These are phyloP conservation scores for Corbicula japonica DNA, from an alignment of 2,888 invertebrate genomes.

Conservation along the genomic window DNA sequence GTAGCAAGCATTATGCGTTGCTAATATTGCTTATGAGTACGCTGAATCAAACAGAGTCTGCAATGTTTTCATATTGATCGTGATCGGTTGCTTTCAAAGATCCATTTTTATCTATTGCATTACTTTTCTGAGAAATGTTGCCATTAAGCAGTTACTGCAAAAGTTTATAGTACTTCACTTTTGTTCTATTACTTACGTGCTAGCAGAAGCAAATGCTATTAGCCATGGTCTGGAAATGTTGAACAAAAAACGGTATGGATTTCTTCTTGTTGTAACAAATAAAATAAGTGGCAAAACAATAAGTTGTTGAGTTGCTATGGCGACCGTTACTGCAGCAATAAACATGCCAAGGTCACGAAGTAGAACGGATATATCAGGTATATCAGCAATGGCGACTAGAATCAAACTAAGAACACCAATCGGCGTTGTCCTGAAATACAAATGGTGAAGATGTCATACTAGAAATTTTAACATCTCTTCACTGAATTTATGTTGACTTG, in stretches of 20 bases:
- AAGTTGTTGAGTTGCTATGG: conserved; percentile 75
- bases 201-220: conserved; percentile 78
- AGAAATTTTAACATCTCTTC: no score
- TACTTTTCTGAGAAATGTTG: no score
- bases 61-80: no score
- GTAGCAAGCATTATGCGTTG: no score
- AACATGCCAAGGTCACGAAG: conserved; percentile 69
- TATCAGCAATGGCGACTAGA: conserved; percentile 59
- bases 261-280: conserved; percentile 71
- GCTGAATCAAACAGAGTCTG: no score
- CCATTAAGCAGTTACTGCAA: background rate
- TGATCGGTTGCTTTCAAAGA: no score
- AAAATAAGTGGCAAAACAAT: conserved; percentile 75
- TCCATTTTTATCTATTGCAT: no score
- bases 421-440: conserved; percentile 62
- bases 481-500: background rate
- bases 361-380: conserved; percentile 47
- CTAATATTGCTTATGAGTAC: no score
- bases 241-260: conserved; percentile 73
- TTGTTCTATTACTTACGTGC: conserved; percentile 74
- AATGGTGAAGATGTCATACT: no score
- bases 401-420: conserved; percentile 68
- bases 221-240: conserved; percentile 72
- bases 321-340: conserved; percentile 70
- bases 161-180: background rate